Percentiles rank a stretch among this genome's conserved stretches.
Conservation (phyloP, 2,113 vertebrate species). For the Hystrix cristata region DNA sequence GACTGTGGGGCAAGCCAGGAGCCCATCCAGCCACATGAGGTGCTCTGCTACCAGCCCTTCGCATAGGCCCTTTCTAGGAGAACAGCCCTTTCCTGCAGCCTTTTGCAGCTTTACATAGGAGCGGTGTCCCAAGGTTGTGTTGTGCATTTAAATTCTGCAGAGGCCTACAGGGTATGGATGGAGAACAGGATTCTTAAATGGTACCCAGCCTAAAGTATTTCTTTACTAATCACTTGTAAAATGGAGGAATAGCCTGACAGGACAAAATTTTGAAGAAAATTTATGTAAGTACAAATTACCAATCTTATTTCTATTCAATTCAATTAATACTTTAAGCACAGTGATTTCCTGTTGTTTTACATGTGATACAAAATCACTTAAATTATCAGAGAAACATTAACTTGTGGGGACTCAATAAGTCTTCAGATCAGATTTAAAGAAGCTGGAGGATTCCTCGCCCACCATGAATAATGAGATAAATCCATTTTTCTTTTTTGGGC, state of each 20-base stretch:
- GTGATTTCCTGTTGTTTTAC: background rate
- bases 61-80: background rate
- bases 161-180: background rate
- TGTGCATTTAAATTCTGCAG: background rate
- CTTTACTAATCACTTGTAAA: background rate
- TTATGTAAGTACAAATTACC: background rate
- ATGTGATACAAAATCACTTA: background rate
- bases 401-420: background rate
- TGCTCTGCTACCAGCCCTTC: background rate
- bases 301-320: conserved; percentile 4
- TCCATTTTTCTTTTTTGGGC: background rate
- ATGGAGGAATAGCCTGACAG: background rate
- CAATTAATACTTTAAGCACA: background rate
- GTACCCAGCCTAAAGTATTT: background rate
- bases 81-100: background rate
- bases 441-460: background rate
- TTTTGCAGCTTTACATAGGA: background rate
- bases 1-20: background rate
- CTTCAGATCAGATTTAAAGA: background rate
- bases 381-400: conserved; percentile 19
- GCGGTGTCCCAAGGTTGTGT: background rate
- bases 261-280: background rate
- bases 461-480: background rate
- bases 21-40: background rate
- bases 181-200: background rate